Evolutionary conservation across 2,113 vertebrate genomes (phyloP).

Genomic region (Sylvietta virens): DNA sequence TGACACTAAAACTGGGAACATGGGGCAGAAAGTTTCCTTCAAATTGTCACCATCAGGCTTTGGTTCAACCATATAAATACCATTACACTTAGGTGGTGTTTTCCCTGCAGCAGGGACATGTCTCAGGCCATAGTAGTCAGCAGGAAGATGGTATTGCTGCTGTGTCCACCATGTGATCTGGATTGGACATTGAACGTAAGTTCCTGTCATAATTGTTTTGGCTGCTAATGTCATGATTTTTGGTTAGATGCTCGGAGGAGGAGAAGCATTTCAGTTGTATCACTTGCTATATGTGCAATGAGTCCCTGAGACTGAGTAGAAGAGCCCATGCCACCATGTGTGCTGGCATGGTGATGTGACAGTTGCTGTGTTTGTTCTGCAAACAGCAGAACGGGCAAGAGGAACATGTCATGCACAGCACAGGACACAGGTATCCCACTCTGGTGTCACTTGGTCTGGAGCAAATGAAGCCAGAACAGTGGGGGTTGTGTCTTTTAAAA

Average conservation of each 20-base stretch:
- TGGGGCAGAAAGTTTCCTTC: not conserved
- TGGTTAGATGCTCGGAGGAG: not conserved
- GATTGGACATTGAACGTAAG: not conserved
- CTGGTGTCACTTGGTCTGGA: not conserved
- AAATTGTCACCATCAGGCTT: not conserved
- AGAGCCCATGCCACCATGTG: not conserved
- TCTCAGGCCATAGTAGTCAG: not conserved
- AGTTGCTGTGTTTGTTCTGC: not conserved
- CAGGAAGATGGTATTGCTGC: not conserved
- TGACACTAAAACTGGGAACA: not conserved
- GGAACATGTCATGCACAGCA: accelerated
- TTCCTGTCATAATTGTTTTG: not conserved
- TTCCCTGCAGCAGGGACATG: not conserved
- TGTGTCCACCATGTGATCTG: not conserved
- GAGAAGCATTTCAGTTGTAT: not conserved
- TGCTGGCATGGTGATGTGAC: not conserved
- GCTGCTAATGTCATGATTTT: not conserved
- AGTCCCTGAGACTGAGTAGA: not conserved
- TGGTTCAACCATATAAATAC: not conserved
- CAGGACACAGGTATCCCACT: not conserved
- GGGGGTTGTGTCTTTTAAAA: not conserved
- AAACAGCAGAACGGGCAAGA: not conserved
- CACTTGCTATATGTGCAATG: not conserved
- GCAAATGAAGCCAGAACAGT: not conserved
- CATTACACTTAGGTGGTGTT: not conserved